A percentile compares a stretch with the other conserved stretches of the same genome.
phyloP scores from a whole-genome alignment of 2,797 vertebrate species.

The Gambusia yucatana region DNA sequence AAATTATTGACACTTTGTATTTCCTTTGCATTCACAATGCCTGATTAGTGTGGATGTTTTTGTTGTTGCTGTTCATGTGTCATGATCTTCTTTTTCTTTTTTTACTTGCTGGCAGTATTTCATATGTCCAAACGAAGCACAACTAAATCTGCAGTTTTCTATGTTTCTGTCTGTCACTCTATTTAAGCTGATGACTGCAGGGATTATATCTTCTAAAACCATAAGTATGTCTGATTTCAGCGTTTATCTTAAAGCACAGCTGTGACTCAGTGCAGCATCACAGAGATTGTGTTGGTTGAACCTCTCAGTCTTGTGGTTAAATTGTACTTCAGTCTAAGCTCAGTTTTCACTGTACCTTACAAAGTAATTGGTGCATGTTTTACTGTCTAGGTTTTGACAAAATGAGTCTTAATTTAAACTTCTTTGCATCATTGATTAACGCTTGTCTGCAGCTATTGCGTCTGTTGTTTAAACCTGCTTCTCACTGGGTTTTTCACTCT shows the following conservation, averaged over 20 bases:
- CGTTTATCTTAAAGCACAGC: not conserved
- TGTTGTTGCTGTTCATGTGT: not conserved
- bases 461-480: not conserved
- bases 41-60: not conserved
- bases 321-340: not conserved
- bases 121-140: not conserved
- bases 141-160: not conserved
- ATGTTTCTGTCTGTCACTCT: not conserved
- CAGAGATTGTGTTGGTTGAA: not conserved
- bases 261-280: not conserved
- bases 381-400: not conserved
- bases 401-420: not conserved
- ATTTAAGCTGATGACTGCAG: not conserved
- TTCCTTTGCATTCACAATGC: not conserved
- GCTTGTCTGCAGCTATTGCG: not conserved
- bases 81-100: not conserved
- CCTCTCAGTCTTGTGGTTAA: not conserved
- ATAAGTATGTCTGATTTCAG: not conserved
- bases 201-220: not conserved
- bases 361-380: not conserved
- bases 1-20: not conserved
- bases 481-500: not conserved
- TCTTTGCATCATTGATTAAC: not conserved
- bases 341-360: not conserved
- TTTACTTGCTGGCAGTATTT: not conserved